Base-by-base conservation (phyloP, 2,113 vertebrate genomes). In the Sialia sialis region DNA sequence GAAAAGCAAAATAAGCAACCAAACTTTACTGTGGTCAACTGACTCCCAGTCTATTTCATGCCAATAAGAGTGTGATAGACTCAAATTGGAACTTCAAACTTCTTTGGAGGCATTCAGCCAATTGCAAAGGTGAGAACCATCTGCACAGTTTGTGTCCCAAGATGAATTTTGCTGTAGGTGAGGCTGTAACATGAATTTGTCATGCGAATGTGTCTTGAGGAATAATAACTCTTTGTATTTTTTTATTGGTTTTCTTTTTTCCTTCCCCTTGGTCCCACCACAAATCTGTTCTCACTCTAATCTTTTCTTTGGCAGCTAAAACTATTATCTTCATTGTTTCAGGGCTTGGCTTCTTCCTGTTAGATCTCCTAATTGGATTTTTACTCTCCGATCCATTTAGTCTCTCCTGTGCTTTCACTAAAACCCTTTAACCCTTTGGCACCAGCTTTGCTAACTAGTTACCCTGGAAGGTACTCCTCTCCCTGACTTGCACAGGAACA, bases 301-400 rank as follows among this genome's bases (percentile, higher is more conserved):
- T 96, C 72, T 88, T 76, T 95, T 87, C 70, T 81, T 94, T 95
- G 82, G 92, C 78, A 74, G 59, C 77, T 94, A 88, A 83, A 94
- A 51, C 64, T 74, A 92, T 93, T 93, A 85, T 66, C 91, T 85
- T 90, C 84, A 90, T 94, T 96, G 85, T 95, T 95, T 79, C 79
- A 70, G 75, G 75, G 84, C 83, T 89, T 89, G 83, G 86, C 69
- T 96, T 78, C 92, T 89, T 94, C 89, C 84, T 89, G 39, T 63
- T 90, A 93, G 68, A 93, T 80, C 76, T 94, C 72, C 75, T 96
- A 91, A 95, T 88, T 95, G 93, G 93, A 92, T 97, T 97, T 96
- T 79, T 94, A 44, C 75, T 80, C 83, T 95, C 82, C 2, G 0
- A 90, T 94, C 95, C 90, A 69, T 91, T 97, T 95, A 95, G 82